A percentile compares a stretch with the other conserved stretches of the same genome.
These are phyloP conservation scores for Dolichomitus sp. DNA, from an alignment of 2,888 invertebrate species.

Conservation along the genomic window DNA sequence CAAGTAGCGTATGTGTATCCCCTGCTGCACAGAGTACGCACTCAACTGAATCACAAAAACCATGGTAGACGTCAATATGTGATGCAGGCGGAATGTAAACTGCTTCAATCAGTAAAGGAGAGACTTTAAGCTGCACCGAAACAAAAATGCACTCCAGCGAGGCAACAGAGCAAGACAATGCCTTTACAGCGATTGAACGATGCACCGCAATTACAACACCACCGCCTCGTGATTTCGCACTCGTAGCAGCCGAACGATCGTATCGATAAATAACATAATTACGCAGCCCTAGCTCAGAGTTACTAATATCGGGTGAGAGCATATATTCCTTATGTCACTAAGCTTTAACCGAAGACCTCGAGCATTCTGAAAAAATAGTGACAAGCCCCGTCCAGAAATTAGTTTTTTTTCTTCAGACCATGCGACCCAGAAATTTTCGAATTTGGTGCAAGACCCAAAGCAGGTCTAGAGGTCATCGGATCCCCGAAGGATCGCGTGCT, in stretches of 20 bases:
- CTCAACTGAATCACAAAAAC: background rate
- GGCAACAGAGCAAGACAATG: background rate
- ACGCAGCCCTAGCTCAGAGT: background rate
- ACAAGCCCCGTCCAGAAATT: background rate
- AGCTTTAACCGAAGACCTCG: background rate
- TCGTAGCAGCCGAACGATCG: background rate
- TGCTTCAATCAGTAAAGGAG: background rate
- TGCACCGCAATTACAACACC: background rate
- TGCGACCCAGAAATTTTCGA: background rate
- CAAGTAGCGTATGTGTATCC: background rate
- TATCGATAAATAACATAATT: background rate
- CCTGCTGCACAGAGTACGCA: background rate
- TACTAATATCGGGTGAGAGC: background rate
- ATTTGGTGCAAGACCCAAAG: background rate
- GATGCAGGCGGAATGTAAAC: background rate
- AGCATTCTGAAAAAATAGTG: background rate
- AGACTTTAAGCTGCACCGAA: background rate
- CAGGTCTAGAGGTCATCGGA: background rate
- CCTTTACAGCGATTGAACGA: background rate
- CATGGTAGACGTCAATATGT: background rate
- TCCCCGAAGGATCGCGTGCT: background rate
- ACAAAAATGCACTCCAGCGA: background rate
- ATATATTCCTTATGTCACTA: background rate
- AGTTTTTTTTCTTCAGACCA: background rate
- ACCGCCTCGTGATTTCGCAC: background rate